A percentile compares a stretch with the other conserved stretches of the same genome.
Evolutionary conservation across 1,140 invertebrate genomes (phyloP).

Genomic region (Metaphire vulgaris): DNA sequence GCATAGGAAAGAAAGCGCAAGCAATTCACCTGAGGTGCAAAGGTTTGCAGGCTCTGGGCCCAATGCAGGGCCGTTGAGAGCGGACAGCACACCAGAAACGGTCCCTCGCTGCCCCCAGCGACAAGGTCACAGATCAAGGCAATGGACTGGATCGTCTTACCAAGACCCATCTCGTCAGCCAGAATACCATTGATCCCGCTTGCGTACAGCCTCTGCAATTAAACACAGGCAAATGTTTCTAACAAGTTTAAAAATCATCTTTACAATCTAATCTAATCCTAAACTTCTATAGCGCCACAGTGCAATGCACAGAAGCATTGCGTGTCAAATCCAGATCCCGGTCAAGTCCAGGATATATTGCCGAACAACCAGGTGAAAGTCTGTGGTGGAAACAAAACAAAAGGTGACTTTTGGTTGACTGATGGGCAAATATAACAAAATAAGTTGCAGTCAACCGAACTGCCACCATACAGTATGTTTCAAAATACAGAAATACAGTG

Average conservation of each 20-base stretch:
- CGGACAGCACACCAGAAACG: constrained; percentile 52
- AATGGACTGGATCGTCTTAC: constrained; percentile 99
- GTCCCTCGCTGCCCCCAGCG: constrained; percentile 12
- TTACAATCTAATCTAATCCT: background rate
- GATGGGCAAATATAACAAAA: no score
- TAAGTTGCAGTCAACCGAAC: no score
- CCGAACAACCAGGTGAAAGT: no score
- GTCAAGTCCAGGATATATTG: no score
- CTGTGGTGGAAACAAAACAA: no score
- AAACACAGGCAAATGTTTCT: background rate
- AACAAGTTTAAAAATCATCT: background rate
- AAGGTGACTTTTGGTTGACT: background rate
- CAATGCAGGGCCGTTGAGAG: constrained; percentile 68
- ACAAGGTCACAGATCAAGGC: constrained; percentile 88
- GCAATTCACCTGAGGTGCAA: constrained; percentile 56
- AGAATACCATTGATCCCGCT: constrained; percentile 69
- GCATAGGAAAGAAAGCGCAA: constrained; percentile 8
- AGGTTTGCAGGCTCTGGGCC: constrained; percentile 63
- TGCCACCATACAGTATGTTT: no score
- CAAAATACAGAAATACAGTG: no score
- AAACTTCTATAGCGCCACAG: background rate
- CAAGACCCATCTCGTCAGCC: constrained; percentile 70
- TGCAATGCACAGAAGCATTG: background rate
- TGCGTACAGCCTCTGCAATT: constrained; percentile 22
- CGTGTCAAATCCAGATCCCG: background rate